phyloP scores from a whole-genome alignment of 2,113 vertebrate species.

The Glaucidium brasilianum region DNA sequence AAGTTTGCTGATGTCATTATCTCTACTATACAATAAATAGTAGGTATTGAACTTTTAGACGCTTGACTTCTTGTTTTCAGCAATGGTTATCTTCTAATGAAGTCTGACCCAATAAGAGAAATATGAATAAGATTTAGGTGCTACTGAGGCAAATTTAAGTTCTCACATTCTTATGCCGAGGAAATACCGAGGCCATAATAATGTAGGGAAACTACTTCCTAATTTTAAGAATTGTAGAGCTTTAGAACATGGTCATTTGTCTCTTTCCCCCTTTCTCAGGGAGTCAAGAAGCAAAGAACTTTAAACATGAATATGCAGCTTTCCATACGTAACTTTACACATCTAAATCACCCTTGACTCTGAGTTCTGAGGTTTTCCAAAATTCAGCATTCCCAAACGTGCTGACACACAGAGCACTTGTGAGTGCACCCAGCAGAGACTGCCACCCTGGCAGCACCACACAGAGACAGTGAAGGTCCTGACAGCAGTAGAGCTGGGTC shows the following conservation, averaged over 20 bases:
- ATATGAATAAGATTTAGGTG: not conserved
- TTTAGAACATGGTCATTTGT: not conserved
- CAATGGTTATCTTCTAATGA: not conserved
- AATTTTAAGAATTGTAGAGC: not conserved
- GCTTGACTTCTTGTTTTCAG: not conserved
- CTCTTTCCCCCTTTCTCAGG: not conserved
- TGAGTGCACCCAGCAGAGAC: not conserved
- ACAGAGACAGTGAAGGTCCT: accelerated
- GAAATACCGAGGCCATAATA: not conserved
- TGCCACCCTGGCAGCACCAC: not conserved
- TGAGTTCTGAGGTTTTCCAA: not conserved
- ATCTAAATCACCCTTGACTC: not conserved
- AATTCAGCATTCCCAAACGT: not conserved
- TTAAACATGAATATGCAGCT: not conserved
- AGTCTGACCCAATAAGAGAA: not conserved
- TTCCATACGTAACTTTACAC: not conserved
- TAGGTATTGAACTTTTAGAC: not conserved
- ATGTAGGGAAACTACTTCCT: not conserved
- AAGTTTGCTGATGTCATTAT: not conserved
- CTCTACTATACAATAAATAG: not conserved
- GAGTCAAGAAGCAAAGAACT: not conserved
- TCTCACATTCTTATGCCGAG: not conserved
- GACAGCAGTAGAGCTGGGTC: not conserved
- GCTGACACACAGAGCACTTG: accelerated
- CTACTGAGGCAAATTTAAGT: not conserved